These are phyloP conservation scores for Cairina moschata DNA, from an alignment of 2,113 vertebrate genomes.

Conservation along the genomic window DNA sequence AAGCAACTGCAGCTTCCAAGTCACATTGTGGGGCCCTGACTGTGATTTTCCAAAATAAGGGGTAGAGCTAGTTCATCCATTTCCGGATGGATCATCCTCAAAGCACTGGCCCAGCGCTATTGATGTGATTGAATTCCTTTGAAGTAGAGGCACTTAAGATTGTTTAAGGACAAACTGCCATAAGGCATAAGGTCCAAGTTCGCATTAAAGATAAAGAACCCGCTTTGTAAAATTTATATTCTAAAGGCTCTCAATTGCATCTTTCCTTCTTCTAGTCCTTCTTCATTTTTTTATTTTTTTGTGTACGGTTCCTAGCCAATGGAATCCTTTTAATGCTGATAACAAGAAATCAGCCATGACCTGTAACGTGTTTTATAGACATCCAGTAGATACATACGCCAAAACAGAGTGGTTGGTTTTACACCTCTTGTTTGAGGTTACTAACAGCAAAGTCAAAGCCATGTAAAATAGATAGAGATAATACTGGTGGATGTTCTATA, in stretches of 20 bases:
- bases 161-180: background rate
- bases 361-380: background rate
- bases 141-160: background rate
- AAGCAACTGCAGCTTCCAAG: background rate
- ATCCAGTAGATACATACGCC: background rate
- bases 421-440: background rate
- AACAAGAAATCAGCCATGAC: background rate
- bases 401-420: background rate
- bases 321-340: background rate
- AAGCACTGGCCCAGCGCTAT: background rate
- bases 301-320: fast-evolving
- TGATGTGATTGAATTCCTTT: background rate
- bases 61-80: background rate
- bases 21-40: background rate
- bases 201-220: background rate
- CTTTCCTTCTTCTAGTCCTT: background rate
- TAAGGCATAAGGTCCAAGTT: background rate
- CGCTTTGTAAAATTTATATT: background rate
- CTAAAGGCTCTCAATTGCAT: background rate
- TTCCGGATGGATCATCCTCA: background rate
- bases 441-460: background rate
- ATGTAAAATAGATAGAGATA: background rate
- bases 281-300: background rate
- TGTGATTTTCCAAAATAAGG: background rate
- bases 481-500: background rate